Conservation (phyloP, 2,888 invertebrate genomes). For the Rhingia campestris region DNA sequence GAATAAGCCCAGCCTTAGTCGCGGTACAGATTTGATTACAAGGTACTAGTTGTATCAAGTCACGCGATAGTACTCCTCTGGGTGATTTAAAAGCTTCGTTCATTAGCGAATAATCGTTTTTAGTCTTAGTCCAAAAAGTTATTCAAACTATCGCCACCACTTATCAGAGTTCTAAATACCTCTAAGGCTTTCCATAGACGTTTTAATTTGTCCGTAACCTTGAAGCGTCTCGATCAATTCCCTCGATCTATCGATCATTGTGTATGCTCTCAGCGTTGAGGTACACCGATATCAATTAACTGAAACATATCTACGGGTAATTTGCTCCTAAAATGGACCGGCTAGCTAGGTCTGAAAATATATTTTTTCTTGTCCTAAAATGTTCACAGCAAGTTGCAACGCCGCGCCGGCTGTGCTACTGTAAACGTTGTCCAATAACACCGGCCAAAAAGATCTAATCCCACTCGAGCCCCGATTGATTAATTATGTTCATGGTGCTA, state of each 20-base stretch:
- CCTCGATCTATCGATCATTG: conserved; percentile 35
- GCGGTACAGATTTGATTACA: too few relatives aligned
- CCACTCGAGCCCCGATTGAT: neutral
- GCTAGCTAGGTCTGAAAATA: neutral
- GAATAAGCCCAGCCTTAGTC: too few relatives aligned
- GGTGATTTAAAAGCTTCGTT: neutral
- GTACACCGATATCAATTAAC: conserved; percentile 43
- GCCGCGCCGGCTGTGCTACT: conserved; percentile 3
- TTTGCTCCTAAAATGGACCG: conserved; percentile 31
- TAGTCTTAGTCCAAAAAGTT: conserved; percentile 11
- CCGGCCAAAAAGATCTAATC: neutral
- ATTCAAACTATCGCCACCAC: conserved; percentile 9
- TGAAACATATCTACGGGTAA: conserved; percentile 37
- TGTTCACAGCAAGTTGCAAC: neutral
- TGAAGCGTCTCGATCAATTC: conserved; percentile 25
- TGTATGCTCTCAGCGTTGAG: conserved; percentile 30
- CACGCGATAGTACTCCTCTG: conserved; percentile 1
- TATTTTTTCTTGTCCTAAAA: neutral
- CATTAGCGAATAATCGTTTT: conserved; percentile 7
- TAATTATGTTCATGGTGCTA: conserved; percentile 18
- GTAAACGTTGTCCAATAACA: conserved; percentile 16
- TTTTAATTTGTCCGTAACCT: conserved; percentile 33
- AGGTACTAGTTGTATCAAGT: neutral
- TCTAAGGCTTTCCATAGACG: conserved; percentile 12
- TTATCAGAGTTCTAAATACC: conserved; percentile 8